Conservation (phyloP, 2,113 vertebrate genomes). For the Cynopterus brachyotis region DNA sequence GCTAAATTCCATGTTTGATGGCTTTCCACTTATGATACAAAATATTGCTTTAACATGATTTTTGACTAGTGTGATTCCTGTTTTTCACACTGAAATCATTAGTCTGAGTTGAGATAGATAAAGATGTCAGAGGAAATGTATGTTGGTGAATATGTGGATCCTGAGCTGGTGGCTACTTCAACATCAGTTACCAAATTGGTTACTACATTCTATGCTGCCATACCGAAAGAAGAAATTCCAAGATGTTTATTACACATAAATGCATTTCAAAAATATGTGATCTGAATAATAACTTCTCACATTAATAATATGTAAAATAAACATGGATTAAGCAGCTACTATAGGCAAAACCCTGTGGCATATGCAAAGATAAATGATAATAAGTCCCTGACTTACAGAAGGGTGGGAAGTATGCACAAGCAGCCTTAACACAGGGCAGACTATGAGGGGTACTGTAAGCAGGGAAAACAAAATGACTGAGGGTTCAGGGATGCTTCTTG, state of each 20-base stretch:
- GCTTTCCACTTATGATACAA: not conserved
- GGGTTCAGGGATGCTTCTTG: not conserved
- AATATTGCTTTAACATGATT: not conserved
- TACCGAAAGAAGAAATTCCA: not conserved
- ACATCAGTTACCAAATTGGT: not conserved
- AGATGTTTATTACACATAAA: not conserved
- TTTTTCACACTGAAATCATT: not conserved
- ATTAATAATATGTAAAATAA: not conserved
- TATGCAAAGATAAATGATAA: not conserved
- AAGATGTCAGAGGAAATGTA: not conserved
- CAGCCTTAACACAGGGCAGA: not conserved
- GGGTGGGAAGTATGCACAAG: not conserved
- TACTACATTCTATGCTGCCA: not conserved
- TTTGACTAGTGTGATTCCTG: not conserved
- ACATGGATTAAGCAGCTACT: not conserved
- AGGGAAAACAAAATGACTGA: not conserved
- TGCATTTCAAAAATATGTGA: not conserved
- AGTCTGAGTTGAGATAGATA: not conserved
- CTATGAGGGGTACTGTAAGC: not conserved
- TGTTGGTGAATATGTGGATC: not conserved
- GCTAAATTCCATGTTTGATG: conserved; percentile 15
- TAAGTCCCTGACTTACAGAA: not conserved
- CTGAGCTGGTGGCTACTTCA: not conserved
- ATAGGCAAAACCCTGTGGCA: not conserved
- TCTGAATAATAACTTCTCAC: not conserved